These are phyloP conservation scores for Microchrysa polita DNA, from an alignment of 2,888 invertebrate genomes.

Conservation along the genomic window DNA sequence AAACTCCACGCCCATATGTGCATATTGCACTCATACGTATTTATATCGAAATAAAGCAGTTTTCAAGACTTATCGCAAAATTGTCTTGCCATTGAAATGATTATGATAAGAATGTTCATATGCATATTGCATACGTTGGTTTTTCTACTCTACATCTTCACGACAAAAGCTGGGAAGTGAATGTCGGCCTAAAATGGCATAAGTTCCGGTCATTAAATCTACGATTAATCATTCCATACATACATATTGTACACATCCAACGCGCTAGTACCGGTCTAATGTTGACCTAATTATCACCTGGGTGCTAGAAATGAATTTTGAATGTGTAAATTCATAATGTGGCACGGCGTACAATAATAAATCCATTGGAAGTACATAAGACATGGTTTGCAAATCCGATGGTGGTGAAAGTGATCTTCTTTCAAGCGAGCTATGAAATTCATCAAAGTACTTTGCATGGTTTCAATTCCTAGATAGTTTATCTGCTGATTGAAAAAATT, in stretches of 20 bases:
- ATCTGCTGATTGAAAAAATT: slow-evolving; percentile 4
- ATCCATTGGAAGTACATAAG: not conserved
- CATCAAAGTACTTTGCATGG: not conserved
- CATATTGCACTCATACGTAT: too few species aligned
- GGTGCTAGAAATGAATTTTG: not conserved
- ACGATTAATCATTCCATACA: not conserved
- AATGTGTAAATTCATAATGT: not conserved
- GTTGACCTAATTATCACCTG: slow-evolving; percentile 9
- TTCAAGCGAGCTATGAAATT: not conserved
- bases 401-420: slow-evolving; percentile 21
- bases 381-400: slow-evolving; percentile 9
- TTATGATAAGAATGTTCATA: not conserved
- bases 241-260: too few species aligned
- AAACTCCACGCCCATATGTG: too few species aligned
- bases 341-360: not conserved
- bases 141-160: not conserved
- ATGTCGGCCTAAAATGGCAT: not conserved
- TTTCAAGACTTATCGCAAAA: too few species aligned
- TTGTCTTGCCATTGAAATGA: too few species aligned
- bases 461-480: not conserved
- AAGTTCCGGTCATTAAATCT: slow-evolving; percentile 8
- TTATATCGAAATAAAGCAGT: too few species aligned
- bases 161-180: not conserved
- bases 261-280: not conserved
- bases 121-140: too few species aligned